Evolutionary conservation across 2,888 invertebrate species (phyloP).

Genomic region (Drosophila mettleri): DNA sequence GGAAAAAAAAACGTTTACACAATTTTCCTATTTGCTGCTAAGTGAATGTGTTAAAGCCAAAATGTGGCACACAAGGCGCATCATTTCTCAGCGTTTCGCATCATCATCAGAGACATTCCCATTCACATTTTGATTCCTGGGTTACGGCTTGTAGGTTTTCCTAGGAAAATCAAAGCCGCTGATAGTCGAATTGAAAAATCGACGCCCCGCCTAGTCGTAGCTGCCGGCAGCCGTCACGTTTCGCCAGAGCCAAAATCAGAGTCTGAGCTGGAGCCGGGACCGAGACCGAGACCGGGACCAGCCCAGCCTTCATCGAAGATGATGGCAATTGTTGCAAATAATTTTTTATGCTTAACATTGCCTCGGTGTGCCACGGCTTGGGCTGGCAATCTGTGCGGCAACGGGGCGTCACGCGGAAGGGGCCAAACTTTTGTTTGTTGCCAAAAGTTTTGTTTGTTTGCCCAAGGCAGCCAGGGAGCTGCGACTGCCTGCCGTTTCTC

Average conservation of each 20-base stretch:
- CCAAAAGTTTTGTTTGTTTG: conserved; percentile 74
- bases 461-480: conserved; percentile 52
- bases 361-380: conserved; percentile 24
- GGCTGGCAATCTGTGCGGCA: conserved; percentile 9
- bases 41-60: conserved; percentile 21
- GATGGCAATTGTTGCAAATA: conserved; percentile 79
- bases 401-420: conserved; percentile 6
- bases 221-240: conserved; percentile 68
- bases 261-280: conserved; percentile 1
- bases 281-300: not conserved
- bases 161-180: conserved; percentile 62
- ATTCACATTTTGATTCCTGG: conserved; percentile 43
- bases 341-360: conserved; percentile 73
- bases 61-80: conserved; percentile 39
- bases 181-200: conserved; percentile 70
- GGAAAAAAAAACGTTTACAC: conserved; percentile 17
- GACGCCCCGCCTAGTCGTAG: conserved; percentile 47
- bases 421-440: conserved; percentile 73
- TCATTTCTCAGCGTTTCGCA: conserved; percentile 29
- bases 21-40: conserved; percentile 11
- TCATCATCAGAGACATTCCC: conserved; percentile 29
- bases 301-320: conserved; percentile 51
- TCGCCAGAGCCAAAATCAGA: conserved; percentile 25
- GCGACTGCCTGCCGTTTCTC: conserved; percentile 61
- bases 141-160: conserved; percentile 36